These are phyloP conservation scores for Myotis pilosus DNA, from an alignment of 2,797 vertebrate genomes.

Conservation along the genomic window DNA sequence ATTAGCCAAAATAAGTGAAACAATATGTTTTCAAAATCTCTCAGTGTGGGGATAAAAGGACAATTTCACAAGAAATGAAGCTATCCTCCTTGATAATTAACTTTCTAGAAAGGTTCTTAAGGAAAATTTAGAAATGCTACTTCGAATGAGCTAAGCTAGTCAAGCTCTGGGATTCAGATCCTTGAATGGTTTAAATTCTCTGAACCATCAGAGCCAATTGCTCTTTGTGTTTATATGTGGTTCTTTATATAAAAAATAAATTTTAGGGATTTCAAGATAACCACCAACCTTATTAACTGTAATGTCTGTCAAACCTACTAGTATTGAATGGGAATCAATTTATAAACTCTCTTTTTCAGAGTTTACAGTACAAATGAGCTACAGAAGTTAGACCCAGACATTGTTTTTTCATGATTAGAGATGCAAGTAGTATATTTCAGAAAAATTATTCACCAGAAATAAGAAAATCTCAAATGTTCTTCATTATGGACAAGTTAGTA, in stretches of 20 bases:
- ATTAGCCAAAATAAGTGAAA: background rate
- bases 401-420: background rate
- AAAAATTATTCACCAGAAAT: background rate
- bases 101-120: slow-evolving; percentile 71
- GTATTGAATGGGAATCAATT: slow-evolving; percentile 78
- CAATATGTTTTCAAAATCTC: background rate
- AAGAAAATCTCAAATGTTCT: background rate
- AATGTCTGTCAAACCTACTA: slow-evolving; percentile 56
- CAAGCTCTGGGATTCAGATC: slow-evolving; percentile 69
- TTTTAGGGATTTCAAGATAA: slow-evolving; percentile 76
- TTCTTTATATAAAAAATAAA: slow-evolving; percentile 77
- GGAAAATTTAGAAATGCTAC: slow-evolving; percentile 74
- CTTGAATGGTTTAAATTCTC: slow-evolving; percentile 59
- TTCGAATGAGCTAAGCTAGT: slow-evolving; percentile 65
- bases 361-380: slow-evolving; percentile 56
- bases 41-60: background rate
- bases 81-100: slow-evolving; percentile 59
- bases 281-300: slow-evolving; percentile 80
- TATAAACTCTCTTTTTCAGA: slow-evolving; percentile 61
- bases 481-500: background rate
- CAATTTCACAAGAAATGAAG: slow-evolving; percentile 24
- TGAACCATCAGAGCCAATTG: slow-evolving; percentile 70
- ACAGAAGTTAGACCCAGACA: slow-evolving; percentile 27
- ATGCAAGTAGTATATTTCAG: slow-evolving; percentile 15
- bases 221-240: slow-evolving; percentile 74